A percentile compares a stretch with the other conserved stretches of the same genome.
These are phyloP conservation scores for Mormoops blainvillei DNA, from an alignment of 2,113 vertebrate genomes.

Conservation along the genomic window DNA sequence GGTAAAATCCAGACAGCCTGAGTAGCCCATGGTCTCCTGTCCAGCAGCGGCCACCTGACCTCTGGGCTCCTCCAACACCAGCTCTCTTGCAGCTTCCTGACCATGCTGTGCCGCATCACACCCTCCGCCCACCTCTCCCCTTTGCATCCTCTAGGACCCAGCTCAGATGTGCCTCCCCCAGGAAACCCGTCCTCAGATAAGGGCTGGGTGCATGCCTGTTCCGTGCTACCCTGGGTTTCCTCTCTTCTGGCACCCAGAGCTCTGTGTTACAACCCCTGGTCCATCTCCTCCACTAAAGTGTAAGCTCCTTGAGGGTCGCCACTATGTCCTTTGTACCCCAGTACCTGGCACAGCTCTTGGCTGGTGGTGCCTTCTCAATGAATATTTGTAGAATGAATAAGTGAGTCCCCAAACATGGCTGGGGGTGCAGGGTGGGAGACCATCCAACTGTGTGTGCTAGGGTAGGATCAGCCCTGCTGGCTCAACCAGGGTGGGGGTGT, in stretches of 20 bases:
- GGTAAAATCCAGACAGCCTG: neutral
- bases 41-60: no score
- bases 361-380: neutral
- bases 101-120: accelerated
- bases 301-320: neutral
- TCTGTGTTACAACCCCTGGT: neutral
- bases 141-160: neutral
- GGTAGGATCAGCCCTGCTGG: neutral
- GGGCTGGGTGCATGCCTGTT: neutral
- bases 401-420: neutral
- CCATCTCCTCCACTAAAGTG: neutral
- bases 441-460: no score
- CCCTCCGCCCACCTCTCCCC: neutral
- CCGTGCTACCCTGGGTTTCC: neutral
- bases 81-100: no score
- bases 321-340: neutral
- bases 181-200: neutral
- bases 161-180: neutral
- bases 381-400: neutral
- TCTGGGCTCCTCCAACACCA: accelerated
- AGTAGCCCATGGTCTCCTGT: accelerated
- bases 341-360: neutral
- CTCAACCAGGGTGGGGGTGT: neutral
- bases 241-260: neutral
- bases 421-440: neutral